A percentile compares a stretch with the other conserved stretches of the same genome.
These are phyloP conservation scores for Pachycephala philippinensis DNA, from an alignment of 2,113 vertebrate species.

Conservation along the genomic window DNA sequence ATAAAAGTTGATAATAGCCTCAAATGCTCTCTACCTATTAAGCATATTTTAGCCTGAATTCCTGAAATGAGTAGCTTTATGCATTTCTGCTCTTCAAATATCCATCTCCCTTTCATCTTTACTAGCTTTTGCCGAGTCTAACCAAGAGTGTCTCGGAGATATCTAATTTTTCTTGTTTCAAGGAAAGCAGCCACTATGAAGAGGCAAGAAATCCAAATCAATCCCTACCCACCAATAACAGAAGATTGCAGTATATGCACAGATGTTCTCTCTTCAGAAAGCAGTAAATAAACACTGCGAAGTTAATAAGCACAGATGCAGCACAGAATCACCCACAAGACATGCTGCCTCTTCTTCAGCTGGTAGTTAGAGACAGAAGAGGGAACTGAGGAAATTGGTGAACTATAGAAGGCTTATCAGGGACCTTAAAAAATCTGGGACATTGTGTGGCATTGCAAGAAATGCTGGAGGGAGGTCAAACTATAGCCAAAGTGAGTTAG, in stretches of 20 bases:
- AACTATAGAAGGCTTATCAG: background rate
- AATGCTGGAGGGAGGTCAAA: background rate
- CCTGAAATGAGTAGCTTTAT: background rate
- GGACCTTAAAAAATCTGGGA: background rate
- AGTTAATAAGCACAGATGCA: slow-evolving; percentile 43
- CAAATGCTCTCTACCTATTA: background rate
- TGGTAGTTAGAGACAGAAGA: background rate
- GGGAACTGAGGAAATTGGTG: background rate
- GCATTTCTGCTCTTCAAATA: background rate
- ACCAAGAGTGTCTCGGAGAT: background rate
- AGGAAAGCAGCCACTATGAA: background rate
- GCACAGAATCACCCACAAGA: background rate
- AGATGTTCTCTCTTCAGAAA: slow-evolving; percentile 35
- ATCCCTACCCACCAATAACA: background rate
- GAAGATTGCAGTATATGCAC: slow-evolving; percentile 4
- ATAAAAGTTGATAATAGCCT: background rate
- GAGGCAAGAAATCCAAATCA: slow-evolving; percentile 16
- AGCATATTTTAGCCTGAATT: background rate
- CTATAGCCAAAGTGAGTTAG: background rate
- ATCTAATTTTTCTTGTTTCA: background rate
- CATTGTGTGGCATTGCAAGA: background rate
- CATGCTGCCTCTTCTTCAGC: background rate
- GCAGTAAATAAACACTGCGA: background rate
- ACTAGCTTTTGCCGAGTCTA: background rate
- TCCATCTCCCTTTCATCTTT: background rate